phyloP scores from a whole-genome alignment of 2,888 invertebrate species.

The Eretmocerus hayati region DNA sequence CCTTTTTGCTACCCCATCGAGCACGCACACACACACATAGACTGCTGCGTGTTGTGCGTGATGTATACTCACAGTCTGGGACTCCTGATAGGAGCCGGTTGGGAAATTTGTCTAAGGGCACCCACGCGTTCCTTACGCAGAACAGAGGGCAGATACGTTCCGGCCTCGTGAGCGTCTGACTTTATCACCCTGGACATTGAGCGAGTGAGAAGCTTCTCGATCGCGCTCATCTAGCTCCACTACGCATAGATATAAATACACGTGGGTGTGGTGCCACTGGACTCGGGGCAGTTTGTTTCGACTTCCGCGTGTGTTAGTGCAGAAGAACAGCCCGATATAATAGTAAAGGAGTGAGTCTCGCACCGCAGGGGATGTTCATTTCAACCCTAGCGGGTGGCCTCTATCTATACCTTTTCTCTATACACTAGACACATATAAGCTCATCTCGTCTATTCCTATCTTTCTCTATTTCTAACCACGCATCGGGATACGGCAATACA shows the following conservation, averaged over 20 bases:
- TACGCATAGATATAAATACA: background rate
- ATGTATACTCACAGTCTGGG: too few species aligned
- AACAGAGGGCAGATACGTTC: too few species aligned
- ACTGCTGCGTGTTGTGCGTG: too few species aligned
- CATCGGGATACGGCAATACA: background rate
- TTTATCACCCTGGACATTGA: too few species aligned
- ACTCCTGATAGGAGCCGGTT: too few species aligned
- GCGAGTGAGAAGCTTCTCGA: background rate
- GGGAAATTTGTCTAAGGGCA: background rate
- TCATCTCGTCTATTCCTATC: background rate
- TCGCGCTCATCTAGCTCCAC: background rate
- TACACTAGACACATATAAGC: too few species aligned
- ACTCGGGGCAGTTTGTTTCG: constrained; percentile 28
- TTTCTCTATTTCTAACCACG: background rate
- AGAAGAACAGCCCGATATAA: too few species aligned
- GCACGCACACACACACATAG: too few species aligned
- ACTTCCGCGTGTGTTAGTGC: constrained; percentile 37
- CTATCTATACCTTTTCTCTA: constrained; percentile 2
- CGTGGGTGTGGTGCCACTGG: background rate
- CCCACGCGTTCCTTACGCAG: background rate
- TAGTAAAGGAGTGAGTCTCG: too few species aligned
- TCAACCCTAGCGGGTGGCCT: constrained; percentile 34
- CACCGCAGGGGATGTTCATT: constrained; percentile 33
- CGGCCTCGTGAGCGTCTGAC: too few species aligned
- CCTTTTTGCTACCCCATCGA: too few species aligned